phyloP scores from a whole-genome alignment of 2,888 invertebrate genomes.

The Ophioninae sp. region DNA sequence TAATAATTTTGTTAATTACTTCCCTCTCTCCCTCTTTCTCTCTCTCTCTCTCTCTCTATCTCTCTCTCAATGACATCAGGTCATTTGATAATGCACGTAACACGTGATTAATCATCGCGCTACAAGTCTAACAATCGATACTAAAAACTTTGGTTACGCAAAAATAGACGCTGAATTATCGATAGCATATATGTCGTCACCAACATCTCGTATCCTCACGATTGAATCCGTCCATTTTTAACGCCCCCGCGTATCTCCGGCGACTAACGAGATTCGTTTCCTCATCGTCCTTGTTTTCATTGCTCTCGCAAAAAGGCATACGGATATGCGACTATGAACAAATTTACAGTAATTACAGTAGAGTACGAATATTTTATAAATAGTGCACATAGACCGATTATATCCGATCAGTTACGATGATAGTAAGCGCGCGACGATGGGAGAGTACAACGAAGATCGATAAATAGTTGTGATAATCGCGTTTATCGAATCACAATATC shows the following conservation, averaged over 20 bases:
- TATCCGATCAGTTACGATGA: slow-evolving; percentile 68
- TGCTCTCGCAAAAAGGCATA: slow-evolving; percentile 57
- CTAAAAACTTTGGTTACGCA: slow-evolving; percentile 80
- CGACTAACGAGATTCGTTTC: slow-evolving; percentile 27
- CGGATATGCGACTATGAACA: slow-evolving; percentile 74
- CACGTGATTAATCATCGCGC: slow-evolving; percentile 54
- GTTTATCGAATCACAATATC: slow-evolving; percentile 23
- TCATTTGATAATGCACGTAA: slow-evolving; percentile 47
- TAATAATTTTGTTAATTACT: slow-evolving; percentile 30
- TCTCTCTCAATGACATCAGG: slow-evolving; percentile 40
- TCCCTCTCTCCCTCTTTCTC: slow-evolving; percentile 21
- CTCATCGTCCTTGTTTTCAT: slow-evolving; percentile 46
- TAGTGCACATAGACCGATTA: slow-evolving; percentile 73
- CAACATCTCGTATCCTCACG: slow-evolving; percentile 54
- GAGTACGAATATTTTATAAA: slow-evolving; percentile 68
- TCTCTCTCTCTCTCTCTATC: slow-evolving; percentile 23
- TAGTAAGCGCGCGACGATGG: slow-evolving; percentile 56
- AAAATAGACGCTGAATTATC: slow-evolving; percentile 77
- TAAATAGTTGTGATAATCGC: slow-evolving; percentile 26
- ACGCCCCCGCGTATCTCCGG: slow-evolving; percentile 31
- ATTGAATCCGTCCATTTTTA: slow-evolving; percentile 37
- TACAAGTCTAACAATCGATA: slow-evolving; percentile 64
- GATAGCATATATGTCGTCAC: slow-evolving; percentile 64
- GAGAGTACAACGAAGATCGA: slow-evolving; percentile 42
- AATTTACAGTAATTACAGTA: slow-evolving; percentile 78